phyloP scores from a whole-genome alignment of 1,140 invertebrate species.

The fruit fly (Drosophila melanogaster) region DNA sequence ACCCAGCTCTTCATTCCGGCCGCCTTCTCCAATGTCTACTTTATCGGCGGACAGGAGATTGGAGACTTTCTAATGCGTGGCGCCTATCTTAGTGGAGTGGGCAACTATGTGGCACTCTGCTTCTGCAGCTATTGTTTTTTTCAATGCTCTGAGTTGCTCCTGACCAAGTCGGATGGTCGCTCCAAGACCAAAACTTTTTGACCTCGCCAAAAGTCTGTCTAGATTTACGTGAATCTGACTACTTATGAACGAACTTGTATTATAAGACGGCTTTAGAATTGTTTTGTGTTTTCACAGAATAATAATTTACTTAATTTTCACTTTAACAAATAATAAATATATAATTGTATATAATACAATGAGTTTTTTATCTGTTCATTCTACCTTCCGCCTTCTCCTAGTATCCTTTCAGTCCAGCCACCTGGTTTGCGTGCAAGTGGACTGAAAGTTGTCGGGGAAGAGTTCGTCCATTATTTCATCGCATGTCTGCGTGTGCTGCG shows the following conservation, averaged over 20 bases:
- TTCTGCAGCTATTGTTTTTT: constrained; percentile 81
- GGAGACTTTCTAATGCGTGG: constrained; percentile 88
- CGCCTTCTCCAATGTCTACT: constrained; percentile 93
- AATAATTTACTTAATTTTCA: constrained; percentile 3
- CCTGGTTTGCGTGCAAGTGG: constrained; percentile 66
- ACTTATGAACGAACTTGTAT: constrained; percentile 6
- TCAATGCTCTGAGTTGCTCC: constrained; percentile 74
- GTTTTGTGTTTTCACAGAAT: constrained; percentile 1
- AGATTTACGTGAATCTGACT: constrained; percentile 1
- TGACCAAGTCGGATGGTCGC: constrained; percentile 23
- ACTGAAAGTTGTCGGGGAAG: constrained; percentile 71
- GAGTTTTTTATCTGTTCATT: no score
- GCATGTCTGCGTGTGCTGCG: constrained; percentile 73
- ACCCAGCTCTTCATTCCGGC: constrained; percentile 91
- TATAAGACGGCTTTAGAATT: constrained; percentile 7
- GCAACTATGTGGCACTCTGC: constrained; percentile 70
- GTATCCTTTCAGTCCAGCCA: constrained; percentile 67
- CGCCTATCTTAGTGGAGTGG: constrained; percentile 84
- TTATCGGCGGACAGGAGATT: constrained; percentile 90
- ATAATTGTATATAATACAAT: no score
- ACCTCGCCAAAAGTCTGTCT: constrained; percentile 26
- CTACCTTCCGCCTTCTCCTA: constrained; percentile 1
- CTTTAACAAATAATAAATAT: not conserved
- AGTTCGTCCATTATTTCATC: constrained; percentile 66
- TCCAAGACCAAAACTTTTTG: constrained; percentile 32